phyloP scores from a whole-genome alignment of 2,888 invertebrate species.

The Meghimatium bilineatum region DNA sequence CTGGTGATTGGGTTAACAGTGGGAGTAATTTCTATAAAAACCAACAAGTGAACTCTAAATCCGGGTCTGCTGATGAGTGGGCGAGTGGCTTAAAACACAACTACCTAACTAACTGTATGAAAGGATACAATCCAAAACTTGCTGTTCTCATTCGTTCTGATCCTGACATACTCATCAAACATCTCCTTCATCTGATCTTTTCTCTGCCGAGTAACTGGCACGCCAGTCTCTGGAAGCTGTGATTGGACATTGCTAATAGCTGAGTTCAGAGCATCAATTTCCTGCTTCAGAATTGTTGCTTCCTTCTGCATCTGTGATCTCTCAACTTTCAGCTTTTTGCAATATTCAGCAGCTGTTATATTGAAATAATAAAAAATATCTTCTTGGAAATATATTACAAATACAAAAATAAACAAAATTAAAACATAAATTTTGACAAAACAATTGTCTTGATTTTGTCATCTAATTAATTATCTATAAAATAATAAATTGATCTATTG shows the following conservation, averaged over 20 bases:
- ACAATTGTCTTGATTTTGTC: too few species aligned
- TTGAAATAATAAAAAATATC: background rate
- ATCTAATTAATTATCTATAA: too few species aligned
- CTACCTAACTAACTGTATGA: background rate
- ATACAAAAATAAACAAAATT: too few species aligned
- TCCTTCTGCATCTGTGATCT: slow-evolving; percentile 91
- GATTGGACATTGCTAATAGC: slow-evolving; percentile 96
- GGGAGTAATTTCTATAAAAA: too few species aligned
- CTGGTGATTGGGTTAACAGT: too few species aligned
- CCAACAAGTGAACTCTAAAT: too few species aligned
- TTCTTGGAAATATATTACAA: background rate
- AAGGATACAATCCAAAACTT: slow-evolving; percentile 96
- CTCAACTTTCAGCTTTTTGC: slow-evolving; percentile 90
- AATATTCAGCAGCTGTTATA: slow-evolving; percentile 87
- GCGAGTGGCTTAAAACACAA: too few species aligned
- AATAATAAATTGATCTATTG: too few species aligned
- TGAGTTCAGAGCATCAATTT: slow-evolving; percentile 92
- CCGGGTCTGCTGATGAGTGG: too few species aligned
- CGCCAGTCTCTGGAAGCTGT: slow-evolving; percentile 93
- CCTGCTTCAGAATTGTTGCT: slow-evolving; percentile 89
- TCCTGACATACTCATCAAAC: slow-evolving; percentile 93
- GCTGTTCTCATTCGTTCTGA: slow-evolving; percentile 93
- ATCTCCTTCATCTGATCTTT: slow-evolving; percentile 93
- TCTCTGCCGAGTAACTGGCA: slow-evolving; percentile 92
- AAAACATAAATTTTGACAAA: too few species aligned